phyloP scores from a whole-genome alignment of 2,797 vertebrate species.

The Gymnopithys bicolor region DNA sequence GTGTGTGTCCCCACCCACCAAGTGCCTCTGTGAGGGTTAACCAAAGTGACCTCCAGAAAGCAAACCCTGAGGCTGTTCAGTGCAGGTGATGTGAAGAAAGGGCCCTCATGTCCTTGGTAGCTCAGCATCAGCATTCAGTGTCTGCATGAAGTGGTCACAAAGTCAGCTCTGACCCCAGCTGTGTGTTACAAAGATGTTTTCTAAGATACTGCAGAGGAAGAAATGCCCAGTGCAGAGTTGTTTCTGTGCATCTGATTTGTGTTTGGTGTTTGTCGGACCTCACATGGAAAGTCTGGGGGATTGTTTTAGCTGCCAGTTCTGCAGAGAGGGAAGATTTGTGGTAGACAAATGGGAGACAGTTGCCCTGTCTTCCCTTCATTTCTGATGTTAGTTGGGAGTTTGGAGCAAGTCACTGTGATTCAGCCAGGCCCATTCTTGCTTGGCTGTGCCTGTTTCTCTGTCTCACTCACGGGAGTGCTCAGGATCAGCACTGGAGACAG shows the following conservation, averaged over 20 bases:
- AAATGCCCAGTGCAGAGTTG: background rate
- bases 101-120: accelerated
- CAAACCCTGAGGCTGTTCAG: background rate
- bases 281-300: background rate
- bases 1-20: background rate
- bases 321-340: background rate
- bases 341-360: background rate
- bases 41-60: background rate
- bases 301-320: background rate
- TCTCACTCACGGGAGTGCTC: background rate
- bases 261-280: background rate
- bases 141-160: background rate
- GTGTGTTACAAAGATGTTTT: background rate
- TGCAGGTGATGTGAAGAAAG: background rate
- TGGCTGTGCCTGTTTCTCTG: background rate
- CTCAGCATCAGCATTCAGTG: background rate
- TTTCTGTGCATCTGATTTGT: background rate
- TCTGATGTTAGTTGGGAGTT: background rate
- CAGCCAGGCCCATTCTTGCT: background rate
- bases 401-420: background rate
- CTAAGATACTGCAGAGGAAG: background rate
- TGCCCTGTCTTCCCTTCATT: background rate
- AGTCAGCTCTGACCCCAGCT: background rate
- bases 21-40: background rate
- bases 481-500: background rate